These are phyloP conservation scores for Drosophila yooni DNA, from an alignment of 2,888 invertebrate species.

Conservation along the genomic window DNA sequence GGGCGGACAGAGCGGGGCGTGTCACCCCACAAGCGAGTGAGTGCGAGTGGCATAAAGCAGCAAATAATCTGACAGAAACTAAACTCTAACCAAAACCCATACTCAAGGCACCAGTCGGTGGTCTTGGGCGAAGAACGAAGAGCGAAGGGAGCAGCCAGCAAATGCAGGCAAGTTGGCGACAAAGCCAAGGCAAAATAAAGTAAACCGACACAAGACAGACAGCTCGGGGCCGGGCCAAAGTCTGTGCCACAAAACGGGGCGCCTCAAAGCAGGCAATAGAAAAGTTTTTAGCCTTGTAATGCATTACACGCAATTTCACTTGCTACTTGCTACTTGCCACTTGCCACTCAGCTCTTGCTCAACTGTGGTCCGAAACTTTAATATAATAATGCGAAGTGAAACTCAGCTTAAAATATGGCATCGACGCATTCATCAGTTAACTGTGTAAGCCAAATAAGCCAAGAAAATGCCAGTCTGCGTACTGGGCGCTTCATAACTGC, in stretches of 20 bases:
- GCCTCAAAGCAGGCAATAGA: slow-evolving; percentile 63
- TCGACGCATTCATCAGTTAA: slow-evolving; percentile 52
- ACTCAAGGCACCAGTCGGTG: slow-evolving; percentile 33
- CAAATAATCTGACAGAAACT: slow-evolving; percentile 67
- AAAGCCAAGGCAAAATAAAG: slow-evolving; percentile 48
- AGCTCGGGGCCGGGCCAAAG: slow-evolving; percentile 25
- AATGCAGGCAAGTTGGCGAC: slow-evolving; percentile 48
- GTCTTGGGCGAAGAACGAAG: background rate
- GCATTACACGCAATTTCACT: slow-evolving; percentile 80
- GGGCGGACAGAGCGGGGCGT: slow-evolving; percentile 31
- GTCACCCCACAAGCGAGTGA: slow-evolving; percentile 7
- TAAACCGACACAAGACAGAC: slow-evolving; percentile 47
- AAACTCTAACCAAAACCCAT: slow-evolving; percentile 29
- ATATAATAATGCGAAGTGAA: slow-evolving; percentile 53
- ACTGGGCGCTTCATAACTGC: slow-evolving; percentile 44
- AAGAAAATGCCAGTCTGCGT: slow-evolving; percentile 9
- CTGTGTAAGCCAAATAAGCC: background rate
- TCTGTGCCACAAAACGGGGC: slow-evolving; percentile 36
- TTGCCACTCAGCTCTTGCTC: slow-evolving; percentile 29
- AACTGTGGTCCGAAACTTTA: slow-evolving; percentile 42
- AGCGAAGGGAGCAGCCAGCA: slow-evolving; percentile 12
- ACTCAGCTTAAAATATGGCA: slow-evolving; percentile 45
- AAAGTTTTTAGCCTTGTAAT: slow-evolving; percentile 72
- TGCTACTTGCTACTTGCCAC: slow-evolving; percentile 42
- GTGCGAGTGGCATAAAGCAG: slow-evolving; percentile 61